Evolutionary conservation across 2,888 invertebrate species (phyloP), one percentile per base, ranked within the genome.

Genomic region (Acanthosoma haemorrhoidale): DNA sequence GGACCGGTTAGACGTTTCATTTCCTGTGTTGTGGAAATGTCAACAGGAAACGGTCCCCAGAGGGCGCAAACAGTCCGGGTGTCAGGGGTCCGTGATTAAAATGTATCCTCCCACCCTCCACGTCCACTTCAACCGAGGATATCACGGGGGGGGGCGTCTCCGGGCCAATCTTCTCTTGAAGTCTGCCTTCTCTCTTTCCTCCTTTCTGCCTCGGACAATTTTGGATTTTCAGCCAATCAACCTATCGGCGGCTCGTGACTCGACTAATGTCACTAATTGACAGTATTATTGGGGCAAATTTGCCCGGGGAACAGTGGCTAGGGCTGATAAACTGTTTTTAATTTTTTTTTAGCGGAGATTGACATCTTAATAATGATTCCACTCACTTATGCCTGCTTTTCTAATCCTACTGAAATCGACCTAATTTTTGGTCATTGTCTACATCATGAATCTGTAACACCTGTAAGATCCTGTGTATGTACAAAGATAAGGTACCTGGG

Each of bases 1-100:
- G 16, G 67, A 34, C 25, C 21, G 34, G 67, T 57, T 51, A 43
- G 67, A 67, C 67, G 67, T 67, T 72, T 72, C 72, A 72, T 72
- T 70, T 72, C 72, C 72, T 67, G 61, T 68, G 68, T 70, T 41
- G 67, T 69, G 68, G 70, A 70, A 70, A 68, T 72, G 72, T 72
- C 72, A 72, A 72, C 72, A 72, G 68, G 67, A 61, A 68, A 31
- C 68, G 39, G 63, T 71, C 63, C 39, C 43, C 32, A 11, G 36
- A 32, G 51, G 13, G 32, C 31, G 57, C 57, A 67, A 67, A 67
- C 67, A 67, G 57, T 29, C 25, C 4, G 41, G 25, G 31, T 16
- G 18, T 16, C 15, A 34, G 60, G 21, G 6, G 51, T 16, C 31
- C 25, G 34, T 67, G 67, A 67, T 67, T 67, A 67, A 67, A 67